phyloP scores from a whole-genome alignment of 2,113 vertebrate species.

The Meriones unguiculatus region DNA sequence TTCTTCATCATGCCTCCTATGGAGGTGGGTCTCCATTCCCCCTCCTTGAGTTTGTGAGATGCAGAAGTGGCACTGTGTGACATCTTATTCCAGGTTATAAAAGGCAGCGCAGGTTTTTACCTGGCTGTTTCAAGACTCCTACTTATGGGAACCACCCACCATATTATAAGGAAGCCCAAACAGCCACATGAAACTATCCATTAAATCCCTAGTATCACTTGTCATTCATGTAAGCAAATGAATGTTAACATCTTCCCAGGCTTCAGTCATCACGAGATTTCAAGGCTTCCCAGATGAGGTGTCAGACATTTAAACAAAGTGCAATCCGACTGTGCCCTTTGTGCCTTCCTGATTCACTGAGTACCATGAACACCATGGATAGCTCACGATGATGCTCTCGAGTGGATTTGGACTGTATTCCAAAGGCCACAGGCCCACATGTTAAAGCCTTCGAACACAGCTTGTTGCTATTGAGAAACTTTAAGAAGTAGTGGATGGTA shows the following conservation, averaged over 20 bases:
- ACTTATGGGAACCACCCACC: not conserved
- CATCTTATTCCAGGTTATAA: not conserved
- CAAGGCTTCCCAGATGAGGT: not conserved
- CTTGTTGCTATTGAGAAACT: not conserved
- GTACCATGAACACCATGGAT: not conserved
- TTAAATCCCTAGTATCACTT: not conserved
- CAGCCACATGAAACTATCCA: not conserved
- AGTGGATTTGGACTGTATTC: not conserved
- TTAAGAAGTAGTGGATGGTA: not conserved
- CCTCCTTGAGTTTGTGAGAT: not conserved
- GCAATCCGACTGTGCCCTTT: not conserved
- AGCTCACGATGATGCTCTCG: not conserved
- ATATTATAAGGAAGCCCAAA: not conserved
- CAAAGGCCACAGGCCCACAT: not conserved
- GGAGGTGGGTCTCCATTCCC: not conserved
- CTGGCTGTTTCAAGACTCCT: not conserved
- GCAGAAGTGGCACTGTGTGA: not conserved
- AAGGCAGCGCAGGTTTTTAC: not conserved
- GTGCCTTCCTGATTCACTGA: constrained; percentile 9
- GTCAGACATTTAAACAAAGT: not conserved
- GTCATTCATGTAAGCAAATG: not conserved
- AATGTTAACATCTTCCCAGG: not conserved
- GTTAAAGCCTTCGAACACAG: not conserved
- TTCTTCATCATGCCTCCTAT: not conserved
- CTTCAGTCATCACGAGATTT: not conserved